phyloP scores from a whole-genome alignment of 2,888 invertebrate species.

The Sminthurinus aureus region DNA sequence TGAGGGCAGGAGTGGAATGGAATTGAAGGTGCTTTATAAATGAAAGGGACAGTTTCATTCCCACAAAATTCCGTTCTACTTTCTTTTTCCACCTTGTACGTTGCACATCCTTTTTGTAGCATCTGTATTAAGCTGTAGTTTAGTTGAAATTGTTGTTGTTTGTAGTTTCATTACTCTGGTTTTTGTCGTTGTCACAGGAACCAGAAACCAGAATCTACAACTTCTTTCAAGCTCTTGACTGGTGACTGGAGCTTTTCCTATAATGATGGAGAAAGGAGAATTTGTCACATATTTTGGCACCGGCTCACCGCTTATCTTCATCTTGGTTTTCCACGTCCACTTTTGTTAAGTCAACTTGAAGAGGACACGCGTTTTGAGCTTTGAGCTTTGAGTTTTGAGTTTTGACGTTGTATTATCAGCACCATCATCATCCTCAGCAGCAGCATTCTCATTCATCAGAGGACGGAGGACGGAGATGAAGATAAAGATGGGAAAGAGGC shows the following conservation, averaged over 20 bases:
- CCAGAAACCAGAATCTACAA: neutral
- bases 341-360: conserved; percentile 3
- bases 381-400: too few species aligned
- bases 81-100: too few species aligned
- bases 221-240: too few species aligned
- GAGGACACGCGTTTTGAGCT: conserved; percentile 26
- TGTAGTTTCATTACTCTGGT: too few species aligned
- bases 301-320: neutral
- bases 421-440: too few species aligned
- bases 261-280: neutral
- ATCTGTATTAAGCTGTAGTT: too few species aligned
- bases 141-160: too few species aligned
- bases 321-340: neutral
- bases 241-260: too few species aligned
- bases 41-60: neutral
- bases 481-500: neutral
- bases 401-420: conserved; percentile 16
- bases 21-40: conserved; percentile 1
- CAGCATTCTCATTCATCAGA: conserved; percentile 34
- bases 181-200: neutral
- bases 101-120: too few species aligned
- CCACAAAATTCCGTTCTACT: neutral
- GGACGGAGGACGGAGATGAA: too few species aligned
- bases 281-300: neutral
- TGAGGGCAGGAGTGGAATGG: neutral